phyloP scores from a whole-genome alignment of 2,888 invertebrate species.

The Tipula unca region DNA sequence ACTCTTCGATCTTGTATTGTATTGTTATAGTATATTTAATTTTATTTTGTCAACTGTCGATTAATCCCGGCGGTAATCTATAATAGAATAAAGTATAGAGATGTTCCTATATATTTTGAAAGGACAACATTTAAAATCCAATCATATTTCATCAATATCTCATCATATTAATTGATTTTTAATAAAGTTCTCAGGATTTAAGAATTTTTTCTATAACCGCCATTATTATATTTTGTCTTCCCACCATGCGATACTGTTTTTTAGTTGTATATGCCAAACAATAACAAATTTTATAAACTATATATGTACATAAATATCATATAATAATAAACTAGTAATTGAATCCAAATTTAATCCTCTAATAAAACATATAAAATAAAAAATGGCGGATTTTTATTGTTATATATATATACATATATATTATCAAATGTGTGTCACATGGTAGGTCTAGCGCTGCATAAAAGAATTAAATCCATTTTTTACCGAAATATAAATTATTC shows the following conservation, averaged over 20 bases:
- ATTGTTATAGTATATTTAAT: not conserved
- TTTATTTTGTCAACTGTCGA: slow-evolving; percentile 18
- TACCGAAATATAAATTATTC: not conserved
- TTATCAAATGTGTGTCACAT: not conserved
- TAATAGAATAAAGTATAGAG: not conserved
- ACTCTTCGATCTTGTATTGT: not conserved
- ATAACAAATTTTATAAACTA: not conserved
- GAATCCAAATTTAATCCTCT: not conserved
- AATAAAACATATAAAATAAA: not conserved
- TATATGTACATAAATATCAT: too few species aligned
- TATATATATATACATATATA: too few species aligned
- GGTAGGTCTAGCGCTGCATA: not conserved
- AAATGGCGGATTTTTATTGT: not conserved
- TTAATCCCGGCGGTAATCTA: slow-evolving; percentile 8
- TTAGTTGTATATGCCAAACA: not conserved
- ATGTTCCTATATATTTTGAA: too few species aligned
- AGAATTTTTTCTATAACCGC: not conserved
- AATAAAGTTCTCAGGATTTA: not conserved
- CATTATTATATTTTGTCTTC: not conserved
- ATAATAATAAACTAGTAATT: too few species aligned
- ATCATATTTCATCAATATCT: not conserved
- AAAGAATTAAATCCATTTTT: not conserved
- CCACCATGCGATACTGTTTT: not conserved
- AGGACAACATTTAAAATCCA: not conserved
- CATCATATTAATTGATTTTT: not conserved